Percentiles rank a stretch among this genome's conserved stretches.
These are phyloP conservation scores for Lepus americanus DNA, from an alignment of 2,113 vertebrate species.

Conservation along the genomic window DNA sequence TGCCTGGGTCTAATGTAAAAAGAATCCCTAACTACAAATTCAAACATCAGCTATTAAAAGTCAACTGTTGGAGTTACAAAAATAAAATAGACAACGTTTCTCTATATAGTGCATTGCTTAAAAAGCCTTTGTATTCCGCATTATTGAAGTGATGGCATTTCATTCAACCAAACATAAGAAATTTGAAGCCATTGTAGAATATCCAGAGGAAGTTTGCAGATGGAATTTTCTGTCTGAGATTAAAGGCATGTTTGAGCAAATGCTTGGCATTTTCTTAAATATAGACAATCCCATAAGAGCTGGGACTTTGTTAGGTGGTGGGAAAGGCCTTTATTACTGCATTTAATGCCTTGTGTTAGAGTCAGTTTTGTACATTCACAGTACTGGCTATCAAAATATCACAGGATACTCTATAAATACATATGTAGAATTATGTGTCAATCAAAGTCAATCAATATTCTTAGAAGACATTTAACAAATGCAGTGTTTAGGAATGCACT, in stretches of 20 bases:
- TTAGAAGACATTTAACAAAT: background rate
- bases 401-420: no score
- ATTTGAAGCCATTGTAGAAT: background rate
- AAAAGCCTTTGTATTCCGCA: constrained; percentile 41
- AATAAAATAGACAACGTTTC: background rate
- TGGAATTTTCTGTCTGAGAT: constrained; percentile 67
- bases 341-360: background rate
- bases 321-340: background rate
- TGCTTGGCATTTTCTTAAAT: constrained; percentile 40
- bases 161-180: constrained; percentile 56
- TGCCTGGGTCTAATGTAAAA: background rate
- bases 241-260: constrained; percentile 53
- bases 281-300: background rate
- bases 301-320: background rate
- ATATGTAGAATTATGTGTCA: no score
- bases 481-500: background rate
- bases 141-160: constrained; percentile 58
- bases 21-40: constrained; percentile 54
- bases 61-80: constrained; percentile 46
- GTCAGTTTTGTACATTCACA: background rate
- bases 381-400: background rate
- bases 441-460: no score
- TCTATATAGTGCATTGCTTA: constrained; percentile 28
- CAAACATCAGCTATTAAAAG: constrained; percentile 68
- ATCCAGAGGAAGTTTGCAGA: constrained; percentile 60